These are phyloP conservation scores for Eupithecia subfuscata DNA, from an alignment of 2,888 invertebrate species.

Conservation along the genomic window DNA sequence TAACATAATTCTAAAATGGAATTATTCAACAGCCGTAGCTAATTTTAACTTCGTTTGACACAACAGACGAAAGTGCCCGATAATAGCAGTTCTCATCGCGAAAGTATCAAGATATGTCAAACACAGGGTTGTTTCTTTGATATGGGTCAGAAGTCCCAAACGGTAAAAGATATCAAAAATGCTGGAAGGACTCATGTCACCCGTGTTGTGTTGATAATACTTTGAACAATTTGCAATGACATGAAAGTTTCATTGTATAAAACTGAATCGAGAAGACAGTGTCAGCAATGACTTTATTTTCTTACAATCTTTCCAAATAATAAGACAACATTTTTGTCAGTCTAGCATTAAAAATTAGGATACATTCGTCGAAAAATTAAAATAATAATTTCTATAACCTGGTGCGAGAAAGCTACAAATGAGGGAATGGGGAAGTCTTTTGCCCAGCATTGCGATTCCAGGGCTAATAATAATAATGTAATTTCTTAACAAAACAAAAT, in stretches of 20 bases:
- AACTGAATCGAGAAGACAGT: too few relatives aligned
- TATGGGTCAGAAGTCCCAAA: slow-evolving; percentile 2
- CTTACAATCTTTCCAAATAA: background rate
- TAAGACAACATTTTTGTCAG: background rate
- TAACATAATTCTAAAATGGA: background rate
- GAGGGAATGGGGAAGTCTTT: background rate
- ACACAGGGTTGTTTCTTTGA: background rate
- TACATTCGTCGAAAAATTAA: background rate
- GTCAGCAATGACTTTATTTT: background rate
- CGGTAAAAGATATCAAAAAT: slow-evolving; percentile 1
- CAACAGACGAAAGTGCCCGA: background rate
- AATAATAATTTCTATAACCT: background rate
- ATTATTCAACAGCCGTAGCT: background rate
- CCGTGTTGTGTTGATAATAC: background rate
- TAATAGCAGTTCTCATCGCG: background rate
- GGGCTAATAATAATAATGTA: background rate
- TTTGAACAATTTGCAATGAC: background rate
- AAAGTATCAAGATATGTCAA: slow-evolving; percentile 4
- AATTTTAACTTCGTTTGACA: background rate
- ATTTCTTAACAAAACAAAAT: background rate
- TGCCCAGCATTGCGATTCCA: background rate
- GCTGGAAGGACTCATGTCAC: background rate
- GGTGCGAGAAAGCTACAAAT: background rate
- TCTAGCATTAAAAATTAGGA: background rate
- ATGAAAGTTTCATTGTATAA: background rate